Conservation (phyloP, 2,888 invertebrate genomes). For the Drosophila ustulata region DNA sequence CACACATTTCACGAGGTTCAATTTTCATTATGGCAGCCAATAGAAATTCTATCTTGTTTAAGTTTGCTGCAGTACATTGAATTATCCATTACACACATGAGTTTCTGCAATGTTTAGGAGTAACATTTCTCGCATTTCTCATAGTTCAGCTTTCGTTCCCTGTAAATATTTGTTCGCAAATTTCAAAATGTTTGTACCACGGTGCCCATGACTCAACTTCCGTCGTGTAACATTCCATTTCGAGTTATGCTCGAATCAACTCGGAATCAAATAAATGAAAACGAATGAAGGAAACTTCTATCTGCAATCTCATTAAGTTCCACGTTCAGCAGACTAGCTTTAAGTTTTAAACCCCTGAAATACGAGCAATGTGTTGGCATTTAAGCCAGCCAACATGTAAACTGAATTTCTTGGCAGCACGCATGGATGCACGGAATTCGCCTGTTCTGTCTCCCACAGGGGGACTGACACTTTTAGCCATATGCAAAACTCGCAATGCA, state of each 20-base stretch:
- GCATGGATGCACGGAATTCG: constrained; percentile 32
- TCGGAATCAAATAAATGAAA: constrained; percentile 59
- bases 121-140: background rate
- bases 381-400: constrained; percentile 58
- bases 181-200: constrained; percentile 6
- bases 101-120: background rate
- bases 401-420: constrained; percentile 59
- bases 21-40: background rate
- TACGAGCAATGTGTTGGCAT: constrained; percentile 54
- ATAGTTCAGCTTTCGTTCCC: background rate
- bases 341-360: constrained; percentile 34
- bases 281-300: constrained; percentile 53
- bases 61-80: background rate
- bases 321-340: constrained; percentile 1
- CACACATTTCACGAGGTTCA: background rate
- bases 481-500: constrained; percentile 54
- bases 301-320: constrained; percentile 55
- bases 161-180: background rate
- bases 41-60: background rate
- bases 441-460: constrained; percentile 5
- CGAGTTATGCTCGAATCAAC: constrained; percentile 56
- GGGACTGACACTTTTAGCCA: constrained; percentile 40
- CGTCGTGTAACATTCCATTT: constrained; percentile 58
- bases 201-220: constrained; percentile 63
- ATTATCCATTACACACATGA: background rate